phyloP scores from a whole-genome alignment of 1,140 invertebrate genomes.

The Saccostrea echinata region DNA sequence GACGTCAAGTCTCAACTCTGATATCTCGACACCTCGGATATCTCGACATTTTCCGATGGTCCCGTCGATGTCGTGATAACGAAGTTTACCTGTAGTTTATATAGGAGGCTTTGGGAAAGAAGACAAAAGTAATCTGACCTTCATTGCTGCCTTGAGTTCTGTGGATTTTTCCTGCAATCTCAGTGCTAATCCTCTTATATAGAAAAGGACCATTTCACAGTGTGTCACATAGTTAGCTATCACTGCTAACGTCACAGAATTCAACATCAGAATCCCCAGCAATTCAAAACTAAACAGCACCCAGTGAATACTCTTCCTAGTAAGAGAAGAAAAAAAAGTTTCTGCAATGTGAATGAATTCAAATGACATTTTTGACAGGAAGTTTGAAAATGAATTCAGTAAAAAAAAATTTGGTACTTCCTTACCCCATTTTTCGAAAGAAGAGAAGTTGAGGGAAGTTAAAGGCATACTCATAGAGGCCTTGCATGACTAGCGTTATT shows the following conservation, averaged over 20 bases:
- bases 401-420: background rate
- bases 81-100: too few species aligned
- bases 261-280: slow-evolving; percentile 73
- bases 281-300: slow-evolving; percentile 73
- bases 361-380: background rate
- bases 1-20: too few species aligned
- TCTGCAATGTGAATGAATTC: background rate
- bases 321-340: slow-evolving; percentile 40
- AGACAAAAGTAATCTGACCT: slow-evolving; percentile 68
- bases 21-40: too few species aligned
- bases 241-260: slow-evolving; percentile 77
- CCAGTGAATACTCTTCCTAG: slow-evolving; percentile 68
- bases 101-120: background rate
- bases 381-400: background rate
- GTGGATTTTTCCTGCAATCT: slow-evolving; percentile 78
- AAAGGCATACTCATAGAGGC: slow-evolving; percentile 75
- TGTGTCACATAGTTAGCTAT: slow-evolving; percentile 79
- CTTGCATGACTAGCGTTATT: slow-evolving; percentile 70
- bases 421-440: slow-evolving; percentile 70
- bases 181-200: slow-evolving; percentile 74
- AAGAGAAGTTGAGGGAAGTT: slow-evolving; percentile 71
- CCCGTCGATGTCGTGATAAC: too few species aligned
- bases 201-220: slow-evolving; percentile 80
- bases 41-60: too few species aligned
- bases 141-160: slow-evolving; percentile 78